Evolutionary conservation across 2,797 vertebrate genomes (phyloP).

Genomic region (Anabas testudineus): DNA sequence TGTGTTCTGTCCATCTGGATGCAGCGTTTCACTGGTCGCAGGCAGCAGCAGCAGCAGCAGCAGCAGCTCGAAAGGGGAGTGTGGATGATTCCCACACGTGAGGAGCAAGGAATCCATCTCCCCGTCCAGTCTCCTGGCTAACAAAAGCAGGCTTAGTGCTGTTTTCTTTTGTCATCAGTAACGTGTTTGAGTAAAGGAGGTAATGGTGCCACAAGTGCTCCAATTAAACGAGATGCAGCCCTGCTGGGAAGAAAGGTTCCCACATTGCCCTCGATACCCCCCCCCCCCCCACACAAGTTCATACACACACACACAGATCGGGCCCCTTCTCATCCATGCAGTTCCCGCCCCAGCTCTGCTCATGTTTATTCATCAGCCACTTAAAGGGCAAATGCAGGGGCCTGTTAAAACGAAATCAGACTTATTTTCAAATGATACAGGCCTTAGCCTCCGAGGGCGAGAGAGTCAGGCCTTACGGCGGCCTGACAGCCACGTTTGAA

Average conservation of each 20-base stretch:
- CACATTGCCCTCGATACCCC: constrained; percentile 66
- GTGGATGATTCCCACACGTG: constrained; percentile 78
- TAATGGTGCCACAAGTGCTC: constrained; percentile 84
- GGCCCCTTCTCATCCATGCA: constrained; percentile 68
- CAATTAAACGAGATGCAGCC: constrained; percentile 84
- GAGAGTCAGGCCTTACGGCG: constrained; percentile 45
- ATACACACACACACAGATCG: constrained; percentile 49
- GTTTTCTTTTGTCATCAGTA: constrained; percentile 84
- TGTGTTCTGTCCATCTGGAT: constrained; percentile 38
- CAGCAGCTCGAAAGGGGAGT: constrained; percentile 60
- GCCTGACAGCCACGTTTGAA: constrained; percentile 47
- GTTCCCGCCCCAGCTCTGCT: constrained; percentile 77
- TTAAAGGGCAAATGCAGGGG: constrained; percentile 79
- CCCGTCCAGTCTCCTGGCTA: constrained; percentile 58
- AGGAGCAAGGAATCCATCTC: constrained; percentile 69
- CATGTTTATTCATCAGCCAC: constrained; percentile 87
- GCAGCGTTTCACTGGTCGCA: constrained; percentile 12
- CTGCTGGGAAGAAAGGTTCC: constrained; percentile 79
- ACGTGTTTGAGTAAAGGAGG: constrained; percentile 83
- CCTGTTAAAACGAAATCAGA: constrained; percentile 83
- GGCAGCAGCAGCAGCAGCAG: constrained; percentile 15
- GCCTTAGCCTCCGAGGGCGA: constrained; percentile 48
- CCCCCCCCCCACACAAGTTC: constrained; percentile 19
- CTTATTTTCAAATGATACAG: constrained; percentile 72
- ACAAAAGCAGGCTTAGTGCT: constrained; percentile 82